Evolutionary conservation across 2,797 vertebrate species (phyloP), one percentile per base, ranked within the genome.

Genomic region (Squalus acanthias): DNA sequence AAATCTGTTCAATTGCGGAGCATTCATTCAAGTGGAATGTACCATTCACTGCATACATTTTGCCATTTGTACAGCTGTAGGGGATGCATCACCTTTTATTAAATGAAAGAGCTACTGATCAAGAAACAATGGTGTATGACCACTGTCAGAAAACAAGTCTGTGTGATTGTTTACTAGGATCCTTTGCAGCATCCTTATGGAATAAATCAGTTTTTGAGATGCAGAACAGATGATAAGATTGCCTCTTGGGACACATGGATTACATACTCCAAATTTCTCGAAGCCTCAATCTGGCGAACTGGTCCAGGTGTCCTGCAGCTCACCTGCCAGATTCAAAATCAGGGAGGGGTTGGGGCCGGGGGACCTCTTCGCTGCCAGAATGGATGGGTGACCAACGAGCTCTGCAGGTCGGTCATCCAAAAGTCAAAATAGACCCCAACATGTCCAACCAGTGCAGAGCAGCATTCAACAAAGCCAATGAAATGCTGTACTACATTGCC

Each of bases 21-120:
- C 53, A 60, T 60, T 89, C 53, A 89, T 89, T 89, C 87, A 60
- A 89, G 87, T 89, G 87, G 87, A 89, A 60, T 60, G 53, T 57
- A 89, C 10, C 53, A 89, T 60, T 89, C 53, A 60, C 53, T 13
- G 87, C 53, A 60, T 57, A 53, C 24, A 29, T 60, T 89, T 60
- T 89, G 87, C 15, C 46, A 89, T 60, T 89, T 89, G 53, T 89
- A 13, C 53, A 89, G 53, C 53, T 57, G 24, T 60, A 57, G 26
- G 26, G 3, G 12, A 10, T 60, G 26, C 87, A 60, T 89, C 57
- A 24, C 87, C 87, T 57, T 89, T 89, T 3, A 29, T 60, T 29
- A 89, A 29, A 9, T 26, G 53, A 57, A 89, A 60, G 53, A 3
- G 12, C 24, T 29, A 29, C 26, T 60, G 87, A 60, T 89, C 10